Conservation (phyloP, 2,888 invertebrate genomes). For the Chrysolina americana region DNA sequence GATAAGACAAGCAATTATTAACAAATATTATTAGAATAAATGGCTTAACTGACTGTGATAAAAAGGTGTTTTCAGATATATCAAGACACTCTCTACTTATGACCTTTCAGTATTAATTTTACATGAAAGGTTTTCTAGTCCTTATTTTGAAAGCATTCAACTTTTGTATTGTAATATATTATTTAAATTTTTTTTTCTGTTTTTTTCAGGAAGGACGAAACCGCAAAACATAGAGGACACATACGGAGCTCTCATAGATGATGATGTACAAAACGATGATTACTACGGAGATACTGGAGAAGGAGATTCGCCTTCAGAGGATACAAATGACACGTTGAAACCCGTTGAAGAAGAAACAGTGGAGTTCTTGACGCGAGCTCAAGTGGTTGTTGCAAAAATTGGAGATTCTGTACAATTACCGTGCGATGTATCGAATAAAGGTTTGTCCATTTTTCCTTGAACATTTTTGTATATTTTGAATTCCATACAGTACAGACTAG, state of each 20-base stretch:
- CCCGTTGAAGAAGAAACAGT: constrained; percentile 35
- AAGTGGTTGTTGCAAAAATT: constrained; percentile 58
- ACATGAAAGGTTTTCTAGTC: too few relatives aligned
- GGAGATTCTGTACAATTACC: constrained; percentile 64
- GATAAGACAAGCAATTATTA: neutral
- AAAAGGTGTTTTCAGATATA: too few relatives aligned
- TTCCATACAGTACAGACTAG: too few relatives aligned
- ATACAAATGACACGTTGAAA: constrained; percentile 36
- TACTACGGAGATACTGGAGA: constrained; percentile 59
- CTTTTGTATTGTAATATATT: neutral
- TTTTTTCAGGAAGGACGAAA: constrained; percentile 46
- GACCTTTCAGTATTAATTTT: too few relatives aligned
- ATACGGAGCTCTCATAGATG: constrained; percentile 52
- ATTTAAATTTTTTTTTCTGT: neutral
- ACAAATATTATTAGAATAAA: neutral
- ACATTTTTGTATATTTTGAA: too few relatives aligned
- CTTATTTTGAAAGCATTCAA: neutral
- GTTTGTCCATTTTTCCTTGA: constrained; percentile 28
- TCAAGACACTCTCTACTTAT: too few relatives aligned
- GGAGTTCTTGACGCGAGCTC: constrained; percentile 49
- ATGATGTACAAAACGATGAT: constrained; percentile 57
- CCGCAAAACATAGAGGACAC: constrained; percentile 48
- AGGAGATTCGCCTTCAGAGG: constrained; percentile 39
- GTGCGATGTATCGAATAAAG: constrained; percentile 59
- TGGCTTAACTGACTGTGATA: too few relatives aligned